Evolutionary conservation across 2,797 vertebrate genomes (phyloP), one percentile per base, ranked within the genome.

Genomic region (Loriculus beryllinus): DNA sequence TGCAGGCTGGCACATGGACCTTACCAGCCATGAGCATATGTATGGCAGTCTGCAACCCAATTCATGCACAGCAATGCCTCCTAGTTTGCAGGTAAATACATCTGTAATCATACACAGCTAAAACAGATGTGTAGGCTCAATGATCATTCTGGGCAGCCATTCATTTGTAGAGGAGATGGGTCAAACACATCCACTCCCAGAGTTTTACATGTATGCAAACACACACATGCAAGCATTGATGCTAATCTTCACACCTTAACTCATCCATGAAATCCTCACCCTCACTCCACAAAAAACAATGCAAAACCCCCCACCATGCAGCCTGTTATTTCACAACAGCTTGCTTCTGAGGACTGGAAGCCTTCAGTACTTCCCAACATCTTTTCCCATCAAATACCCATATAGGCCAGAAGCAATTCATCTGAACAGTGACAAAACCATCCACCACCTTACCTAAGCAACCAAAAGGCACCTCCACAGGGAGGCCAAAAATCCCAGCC

Each of bases 151-250:
- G 37, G 52, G 21, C 39, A 59, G 49, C 48, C 37, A 43, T 13
- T 16, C 25, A 1, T 49, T 39, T 16, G 26, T 12, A 65, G 52
- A 48, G 21, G 56, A 51, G 33, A 22, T 11, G 19, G 51, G 23
- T 43, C 52, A 67, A 78, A 48, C 28, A 64, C 35, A 54, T 8
- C 65, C 35, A 20, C 17, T 33, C 35, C 37, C 29, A 11, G 35
- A 60, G 14, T 49, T 51, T 17, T 33, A 43, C 25, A 4, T 20
- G 31, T 12, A 37, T 3, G 4, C 25, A 42, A 37, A 40, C 18
- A 26, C 2, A 4, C 33, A 16, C 0, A 0, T 37, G 42, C 26
- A 59, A 52, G 15, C 35, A 29, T 3, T 43, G 35, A 39, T n/a
- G 37, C 42, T 65, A 37, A 23, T 22, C 28, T 62, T 54, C 6